Evolutionary conservation across 1,140 invertebrate species (phyloP).

Genomic region (Achatina immaculata): DNA sequence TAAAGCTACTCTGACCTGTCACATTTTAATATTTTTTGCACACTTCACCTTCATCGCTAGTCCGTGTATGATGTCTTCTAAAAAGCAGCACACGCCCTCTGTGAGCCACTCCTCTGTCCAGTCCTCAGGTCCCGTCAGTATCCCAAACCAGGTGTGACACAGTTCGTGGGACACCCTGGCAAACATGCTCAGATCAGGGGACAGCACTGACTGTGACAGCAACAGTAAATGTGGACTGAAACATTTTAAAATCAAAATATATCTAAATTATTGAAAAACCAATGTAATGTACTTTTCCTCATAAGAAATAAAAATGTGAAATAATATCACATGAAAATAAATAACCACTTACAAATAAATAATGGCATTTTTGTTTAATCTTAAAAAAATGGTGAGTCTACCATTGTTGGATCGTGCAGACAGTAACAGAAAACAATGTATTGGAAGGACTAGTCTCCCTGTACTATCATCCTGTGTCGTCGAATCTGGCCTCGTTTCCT

Average conservation of each 20-base stretch:
- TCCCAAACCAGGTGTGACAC: slow-evolving; percentile 72
- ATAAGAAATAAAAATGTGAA: not conserved
- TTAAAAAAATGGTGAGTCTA: too few species aligned
- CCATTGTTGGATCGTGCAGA: too few species aligned
- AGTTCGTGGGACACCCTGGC: slow-evolving; percentile 70
- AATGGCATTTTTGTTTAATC: too few species aligned
- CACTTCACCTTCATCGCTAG: slow-evolving; percentile 47
- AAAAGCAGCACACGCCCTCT: slow-evolving; percentile 72
- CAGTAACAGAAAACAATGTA: too few species aligned
- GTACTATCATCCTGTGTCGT: too few species aligned
- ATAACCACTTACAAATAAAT: too few species aligned
- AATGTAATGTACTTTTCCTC: not conserved
- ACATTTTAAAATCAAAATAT: too few species aligned
- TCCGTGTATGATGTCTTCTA: slow-evolving; percentile 69
- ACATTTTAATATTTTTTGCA: too few species aligned
- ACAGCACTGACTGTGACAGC: slow-evolving; percentile 69
- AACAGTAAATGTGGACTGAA: slow-evolving; percentile 71
- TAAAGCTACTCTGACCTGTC: too few species aligned
- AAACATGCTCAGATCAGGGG: slow-evolving; percentile 61
- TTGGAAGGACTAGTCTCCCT: too few species aligned
- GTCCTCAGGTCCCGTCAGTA: slow-evolving; percentile 70
- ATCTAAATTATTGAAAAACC: not conserved
- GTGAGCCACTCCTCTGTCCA: slow-evolving; percentile 74
- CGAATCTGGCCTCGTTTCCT: too few species aligned
- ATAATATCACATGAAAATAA: not conserved